These are phyloP conservation scores for Philopedon plagiatum DNA, from an alignment of 2,888 invertebrate species.

Conservation along the genomic window DNA sequence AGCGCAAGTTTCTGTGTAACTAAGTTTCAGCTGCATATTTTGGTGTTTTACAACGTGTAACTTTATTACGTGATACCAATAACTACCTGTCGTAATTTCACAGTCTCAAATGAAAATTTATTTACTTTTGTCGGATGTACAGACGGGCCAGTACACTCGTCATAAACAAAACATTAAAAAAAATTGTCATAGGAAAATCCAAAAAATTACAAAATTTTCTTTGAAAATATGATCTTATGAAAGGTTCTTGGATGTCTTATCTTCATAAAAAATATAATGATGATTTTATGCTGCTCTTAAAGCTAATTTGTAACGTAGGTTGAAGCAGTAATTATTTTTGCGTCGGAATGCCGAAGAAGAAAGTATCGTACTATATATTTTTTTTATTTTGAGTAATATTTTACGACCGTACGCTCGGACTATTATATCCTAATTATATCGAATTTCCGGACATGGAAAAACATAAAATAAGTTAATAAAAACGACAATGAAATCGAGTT, in stretches of 20 bases:
- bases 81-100: background rate
- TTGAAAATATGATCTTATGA: too few species aligned
- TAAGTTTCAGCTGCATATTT: constrained; percentile 38
- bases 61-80: constrained; percentile 11
- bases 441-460: constrained; percentile 24
- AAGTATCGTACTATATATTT: constrained; percentile 2
- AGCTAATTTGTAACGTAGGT: too few species aligned
- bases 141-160: too few species aligned
- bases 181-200: too few species aligned
- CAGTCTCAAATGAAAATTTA: background rate
- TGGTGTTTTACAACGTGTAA: constrained; percentile 29
- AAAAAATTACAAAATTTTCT: too few species aligned
- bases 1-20: constrained; percentile 32
- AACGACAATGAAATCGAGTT: constrained; percentile 36
- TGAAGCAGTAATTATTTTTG: too few species aligned
- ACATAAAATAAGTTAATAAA: constrained; percentile 44
- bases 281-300: too few species aligned
- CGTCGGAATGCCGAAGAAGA: too few species aligned
- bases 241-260: too few species aligned
- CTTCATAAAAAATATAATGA: too few species aligned
- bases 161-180: too few species aligned
- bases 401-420: constrained; percentile 18
- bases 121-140: too few species aligned
- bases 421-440: constrained; percentile 36
- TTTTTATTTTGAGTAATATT: constrained; percentile 36